Evolutionary conservation across 2,888 invertebrate species (phyloP), one percentile per base, ranked within the genome.

Genomic region (Chirona hameri): DNA sequence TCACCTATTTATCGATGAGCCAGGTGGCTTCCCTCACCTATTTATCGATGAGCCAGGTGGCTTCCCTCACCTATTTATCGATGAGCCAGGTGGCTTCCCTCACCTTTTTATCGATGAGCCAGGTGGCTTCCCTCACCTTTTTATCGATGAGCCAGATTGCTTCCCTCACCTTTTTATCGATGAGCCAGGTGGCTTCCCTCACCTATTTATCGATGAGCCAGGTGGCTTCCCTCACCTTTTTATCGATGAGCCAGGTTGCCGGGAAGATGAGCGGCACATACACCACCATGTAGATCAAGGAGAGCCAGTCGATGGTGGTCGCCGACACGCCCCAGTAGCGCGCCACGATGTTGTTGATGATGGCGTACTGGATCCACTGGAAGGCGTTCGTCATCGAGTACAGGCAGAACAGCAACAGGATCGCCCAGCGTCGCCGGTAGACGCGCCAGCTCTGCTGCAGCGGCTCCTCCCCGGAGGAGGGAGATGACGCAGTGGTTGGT

Each of bases 261-360:
- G 99, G 99, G 87, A 99, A 96, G 86, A 99, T 96, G 86, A 99
- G 92, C 21, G 98, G 96, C 86, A 99, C 97, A 89, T 99, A 99
- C 7, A 94, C 92, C 85, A 96, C 91, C 99, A 99, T 99, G 90
- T 94, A 99, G 86, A 99, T 92, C 95, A 99, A 95, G 76, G 98
- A 97, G 31, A 98, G 95, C 97, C 97, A 97, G 88, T 98, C 94
- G 83, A 99, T 94, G 87, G 91, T 91, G 85, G 92, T 91, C 85
- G 91, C 92, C 27, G 84, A 80, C 46, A 95, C 92, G 29, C 90
- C 90, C 87, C 95, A 95, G 89, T 94, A 85, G 81, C 86, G 87
- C 14, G 84, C 85, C 69, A 91, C 86, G 80, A 88, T 89, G 85
- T 91, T 91, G 48, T 90, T 89, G 85, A 93, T 91, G 84, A 92